phyloP scores from a whole-genome alignment of 2,113 vertebrate species.

The Symphodus melops region DNA sequence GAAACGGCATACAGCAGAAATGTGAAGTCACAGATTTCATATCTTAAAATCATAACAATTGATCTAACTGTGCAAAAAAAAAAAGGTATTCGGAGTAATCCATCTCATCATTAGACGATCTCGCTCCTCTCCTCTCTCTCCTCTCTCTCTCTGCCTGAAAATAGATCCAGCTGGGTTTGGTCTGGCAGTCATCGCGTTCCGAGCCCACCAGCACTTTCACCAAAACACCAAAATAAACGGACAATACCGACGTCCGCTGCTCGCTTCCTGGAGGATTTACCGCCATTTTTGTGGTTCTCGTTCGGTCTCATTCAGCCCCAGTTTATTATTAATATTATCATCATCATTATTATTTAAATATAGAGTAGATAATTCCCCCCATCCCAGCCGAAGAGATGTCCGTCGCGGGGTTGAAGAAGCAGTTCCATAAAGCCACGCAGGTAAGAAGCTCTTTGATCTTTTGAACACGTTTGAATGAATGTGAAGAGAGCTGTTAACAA shows the following conservation, averaged over 20 bases:
- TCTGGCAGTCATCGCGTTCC: conserved; percentile 11
- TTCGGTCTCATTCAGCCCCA: too few relatives aligned
- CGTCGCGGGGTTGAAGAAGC: conserved; percentile 88
- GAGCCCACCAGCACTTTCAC: background rate
- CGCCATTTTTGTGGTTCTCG: background rate
- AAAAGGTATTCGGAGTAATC: background rate
- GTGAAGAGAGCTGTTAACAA: background rate
- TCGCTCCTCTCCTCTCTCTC: background rate
- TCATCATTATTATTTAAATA: too few relatives aligned
- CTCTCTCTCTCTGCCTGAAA: conserved; percentile 29
- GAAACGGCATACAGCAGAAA: too few relatives aligned
- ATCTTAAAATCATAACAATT: too few relatives aligned
- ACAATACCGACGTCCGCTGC: background rate
- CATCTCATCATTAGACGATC: conserved; percentile 44
- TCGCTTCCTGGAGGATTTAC: conserved; percentile 30
- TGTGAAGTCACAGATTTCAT: too few relatives aligned
- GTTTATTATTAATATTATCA: background rate
- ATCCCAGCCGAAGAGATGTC: conserved; percentile 77
- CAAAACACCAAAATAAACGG: conserved; percentile 20
- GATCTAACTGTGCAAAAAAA: too few relatives aligned
- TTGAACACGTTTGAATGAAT: too few relatives aligned
- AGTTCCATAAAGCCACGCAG: conserved; percentile 90
- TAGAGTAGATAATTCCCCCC: background rate
- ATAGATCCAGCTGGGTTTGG: conserved; percentile 59
- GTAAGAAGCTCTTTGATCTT: conserved; percentile 52